Conservation (phyloP, 2,797 vertebrate genomes). For the Numenius phaeopus region DNA sequence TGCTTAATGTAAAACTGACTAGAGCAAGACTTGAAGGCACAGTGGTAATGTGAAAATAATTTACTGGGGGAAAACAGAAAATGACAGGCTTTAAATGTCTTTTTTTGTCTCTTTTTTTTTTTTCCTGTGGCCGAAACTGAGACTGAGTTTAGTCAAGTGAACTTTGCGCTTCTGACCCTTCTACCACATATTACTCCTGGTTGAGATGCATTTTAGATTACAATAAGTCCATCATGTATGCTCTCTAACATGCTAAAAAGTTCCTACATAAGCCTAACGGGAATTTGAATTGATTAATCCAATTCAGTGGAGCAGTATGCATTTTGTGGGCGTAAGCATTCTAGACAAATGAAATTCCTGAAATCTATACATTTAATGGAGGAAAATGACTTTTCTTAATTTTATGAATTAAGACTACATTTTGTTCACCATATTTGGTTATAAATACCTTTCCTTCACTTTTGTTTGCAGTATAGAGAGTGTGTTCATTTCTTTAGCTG, state of each 20-base stretch:
- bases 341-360: neutral
- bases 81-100: neutral
- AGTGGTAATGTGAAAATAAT: neutral
- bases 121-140: neutral
- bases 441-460: neutral
- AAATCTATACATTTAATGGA: neutral
- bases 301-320: neutral
- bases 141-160: neutral
- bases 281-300: neutral
- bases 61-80: neutral
- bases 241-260: neutral
- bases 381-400: neutral
- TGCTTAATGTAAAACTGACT: neutral
- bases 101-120: neutral
- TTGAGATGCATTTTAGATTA: neutral
- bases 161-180: neutral
- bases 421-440: neutral
- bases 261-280: neutral
- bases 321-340: neutral
- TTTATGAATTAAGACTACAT: neutral
- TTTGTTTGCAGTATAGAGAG: neutral
- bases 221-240: neutral
- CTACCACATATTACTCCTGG: neutral
- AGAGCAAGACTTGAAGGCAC: neutral
- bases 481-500: neutral